Conservation (phyloP, 37 sponge, comb jelly and placozoan species). For the Beroe ovata region DNA sequence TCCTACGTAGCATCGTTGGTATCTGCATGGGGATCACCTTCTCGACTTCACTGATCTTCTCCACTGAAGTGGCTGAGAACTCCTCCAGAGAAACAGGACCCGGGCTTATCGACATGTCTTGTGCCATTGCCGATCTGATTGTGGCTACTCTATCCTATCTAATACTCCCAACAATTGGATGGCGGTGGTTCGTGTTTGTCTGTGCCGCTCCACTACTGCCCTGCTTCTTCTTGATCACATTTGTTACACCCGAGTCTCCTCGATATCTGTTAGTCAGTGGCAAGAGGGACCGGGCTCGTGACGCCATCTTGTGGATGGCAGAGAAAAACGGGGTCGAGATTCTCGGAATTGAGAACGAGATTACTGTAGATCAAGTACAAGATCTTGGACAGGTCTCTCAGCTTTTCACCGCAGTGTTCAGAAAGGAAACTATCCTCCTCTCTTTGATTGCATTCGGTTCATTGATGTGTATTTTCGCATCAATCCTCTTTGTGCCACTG, state of each 20-base stretch:
- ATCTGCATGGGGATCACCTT: slow-evolving; percentile 29
- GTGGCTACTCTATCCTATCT: neutral
- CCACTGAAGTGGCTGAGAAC: neutral
- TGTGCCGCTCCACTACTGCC: neutral
- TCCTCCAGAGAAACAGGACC: slow-evolving; percentile 1
- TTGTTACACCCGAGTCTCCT: neutral
- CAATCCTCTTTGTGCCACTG: slow-evolving; percentile 11
- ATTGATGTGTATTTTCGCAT: neutral
- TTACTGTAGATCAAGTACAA: neutral
- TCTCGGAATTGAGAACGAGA: neutral
- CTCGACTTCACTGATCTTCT: neutral
- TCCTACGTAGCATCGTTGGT: neutral
- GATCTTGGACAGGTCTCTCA: neutral
- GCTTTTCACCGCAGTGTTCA: neutral
- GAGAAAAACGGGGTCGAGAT: neutral
- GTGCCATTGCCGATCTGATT: neutral
- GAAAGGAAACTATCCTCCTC: slow-evolving; percentile 30
- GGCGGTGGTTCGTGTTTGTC: slow-evolving; percentile 21
- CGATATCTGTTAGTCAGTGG: slow-evolving; percentile 12
- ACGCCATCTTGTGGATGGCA: neutral
- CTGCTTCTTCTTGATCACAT: neutral
- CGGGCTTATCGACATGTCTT: neutral
- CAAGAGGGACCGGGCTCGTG: neutral
- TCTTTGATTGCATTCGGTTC: neutral
- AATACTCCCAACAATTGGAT: neutral